Base-by-base conservation (phyloP, 2,888 invertebrate species). In the Brassicogethes aeneus region DNA sequence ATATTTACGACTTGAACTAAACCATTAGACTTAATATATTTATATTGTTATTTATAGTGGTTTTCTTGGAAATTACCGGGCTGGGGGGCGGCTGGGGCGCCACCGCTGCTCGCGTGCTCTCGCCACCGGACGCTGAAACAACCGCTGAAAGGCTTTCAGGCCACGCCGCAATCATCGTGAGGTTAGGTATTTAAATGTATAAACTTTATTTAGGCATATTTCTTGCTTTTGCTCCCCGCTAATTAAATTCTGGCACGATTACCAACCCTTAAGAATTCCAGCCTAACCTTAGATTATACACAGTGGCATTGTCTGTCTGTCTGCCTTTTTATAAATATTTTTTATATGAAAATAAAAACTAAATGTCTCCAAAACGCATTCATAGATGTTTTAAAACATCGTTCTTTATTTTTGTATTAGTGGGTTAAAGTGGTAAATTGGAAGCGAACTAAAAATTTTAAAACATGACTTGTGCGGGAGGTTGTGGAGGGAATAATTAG, bases 21-120 rank as follows among this genome's bases (percentile, higher is more conserved):
- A 60, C 57, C 62, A 60, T 62, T 60, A 61, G 59, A 61, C 60
- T 61, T 62, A 60, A 63, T 63, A 62, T 64, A 62, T 65, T 63
- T 62, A 62, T 61, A 61, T 63, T 64, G 61, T 62, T 61, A 63
- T 62, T 64, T 62, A 62, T 61, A 54, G 61, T 59, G 55, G 56
- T 57, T 59, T 32, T 57, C 54, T 57, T 56, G 56, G 56, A 57
- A 61, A 60, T 60, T 60, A 56, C 57, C 46, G 54, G 54, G 53
- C 48, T 3, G 47, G 51, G 48, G 47, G 48, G 44, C 15, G 14
- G 15, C 5, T 3, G 2, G 15, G 38, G 12, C 3, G 12, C 16
- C 31, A 16, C 5, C 10, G 2, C 39, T 17, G 12, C 17, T 16
- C 16, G 32, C 16, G 33, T 33, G 23, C 23, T 37, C 14, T 17